These are phyloP conservation scores for Acyrthosiphon pisum DNA, from an alignment of 1,140 invertebrate genomes.

Conservation along the genomic window DNA sequence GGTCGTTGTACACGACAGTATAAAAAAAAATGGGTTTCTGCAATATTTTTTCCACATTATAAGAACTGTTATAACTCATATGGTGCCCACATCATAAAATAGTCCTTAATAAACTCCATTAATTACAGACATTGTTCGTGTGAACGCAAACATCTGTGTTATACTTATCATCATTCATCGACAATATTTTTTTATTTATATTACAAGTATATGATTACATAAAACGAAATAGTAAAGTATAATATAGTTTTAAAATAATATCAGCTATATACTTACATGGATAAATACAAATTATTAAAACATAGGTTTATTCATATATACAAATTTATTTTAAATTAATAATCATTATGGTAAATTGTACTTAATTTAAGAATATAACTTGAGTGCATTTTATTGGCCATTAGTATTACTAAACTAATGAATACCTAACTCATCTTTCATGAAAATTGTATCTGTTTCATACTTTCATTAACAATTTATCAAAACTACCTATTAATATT, in stretches of 20 bases:
- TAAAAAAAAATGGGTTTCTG: not conserved
- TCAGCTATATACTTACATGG: not conserved
- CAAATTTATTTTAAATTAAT: not conserved
- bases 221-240: not conserved
- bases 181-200: constrained; percentile 9
- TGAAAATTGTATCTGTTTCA: not conserved
- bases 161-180: not conserved
- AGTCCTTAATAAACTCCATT: not conserved
- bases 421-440: not conserved
- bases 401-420: not conserved
- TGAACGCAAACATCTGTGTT: not conserved
- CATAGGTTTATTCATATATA: not conserved
- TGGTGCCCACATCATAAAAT: not conserved
- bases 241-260: not conserved
- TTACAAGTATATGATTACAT: not conserved
- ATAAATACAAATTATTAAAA: not conserved
- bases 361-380: not conserved
- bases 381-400: not conserved
- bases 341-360: not conserved
- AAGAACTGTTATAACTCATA: not conserved
- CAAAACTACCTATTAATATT: not conserved
- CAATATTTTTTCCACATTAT: not conserved
- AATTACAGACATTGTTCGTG: not conserved
- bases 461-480: not conserved
- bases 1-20: not conserved